Evolutionary conservation across 2,888 invertebrate species (phyloP), one percentile per base, ranked within the genome.

Genomic region (Acanthosepion lycidas): DNA sequence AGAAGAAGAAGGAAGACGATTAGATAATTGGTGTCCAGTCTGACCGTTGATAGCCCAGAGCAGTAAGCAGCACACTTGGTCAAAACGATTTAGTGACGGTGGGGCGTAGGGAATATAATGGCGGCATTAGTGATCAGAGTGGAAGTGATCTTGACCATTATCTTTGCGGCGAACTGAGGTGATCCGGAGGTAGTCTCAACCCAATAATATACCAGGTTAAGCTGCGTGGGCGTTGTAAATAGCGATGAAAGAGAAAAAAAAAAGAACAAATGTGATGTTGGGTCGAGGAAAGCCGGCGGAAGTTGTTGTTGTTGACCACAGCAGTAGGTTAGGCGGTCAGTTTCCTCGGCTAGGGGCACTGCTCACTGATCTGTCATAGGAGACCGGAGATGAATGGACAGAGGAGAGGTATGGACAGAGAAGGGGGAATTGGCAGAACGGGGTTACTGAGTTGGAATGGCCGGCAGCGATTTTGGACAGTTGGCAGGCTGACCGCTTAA

Each of bases 11-110:
- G 8, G 5, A 78, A 78, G n/a, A 78, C n/a, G 78, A 78, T 78
- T 78, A 78, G 78, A n/a, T 78, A 78, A 78, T 78, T 78, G n/a
- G n/a, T 78, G 78, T 78, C 78, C n/a, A 78, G 78, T 78, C 78
- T 78, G 78, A 33, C n/a, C 78, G 78, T 12, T n/a, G n/a, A 78
- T 78, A 78, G 78, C 78, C 78, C n/a, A 3, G 78, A 78, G 78
- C 78, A 18, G n/a, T 15, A 9, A 3, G 78, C n/a, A 12, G 15
- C n/a, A 33, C 9, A 78, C 5, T 78, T n/a, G 78, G 78, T 78
- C 78, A 78, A 78, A n/a, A 33, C 78, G n/a, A 78, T n/a, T 78
- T n/a, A n/a, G n/a, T 78, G n/a, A n/a, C n/a, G n/a, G 33, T n/a
- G n/a, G 59, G 20, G 59, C 20, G 20, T 20, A 59, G 59, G 59